A percentile compares a stretch with the other conserved stretches of the same genome.
These are phyloP conservation scores for Temnothorax curvispinosus DNA, from an alignment of 1,140 invertebrate genomes.

Conservation along the genomic window DNA sequence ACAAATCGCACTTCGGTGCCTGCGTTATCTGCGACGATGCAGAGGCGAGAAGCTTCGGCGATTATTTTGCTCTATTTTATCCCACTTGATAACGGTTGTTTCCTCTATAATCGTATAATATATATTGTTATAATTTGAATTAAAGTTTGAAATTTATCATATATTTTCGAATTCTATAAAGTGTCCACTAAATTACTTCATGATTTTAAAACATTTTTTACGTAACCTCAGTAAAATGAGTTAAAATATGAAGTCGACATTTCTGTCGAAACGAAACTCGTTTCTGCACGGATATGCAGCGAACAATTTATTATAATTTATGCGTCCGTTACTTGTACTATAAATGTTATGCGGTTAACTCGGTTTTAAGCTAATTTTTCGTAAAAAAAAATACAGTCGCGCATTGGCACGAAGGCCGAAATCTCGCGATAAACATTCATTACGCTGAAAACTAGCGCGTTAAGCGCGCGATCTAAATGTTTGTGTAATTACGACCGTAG, in stretches of 20 bases:
- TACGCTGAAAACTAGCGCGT: slow-evolving; percentile 50
- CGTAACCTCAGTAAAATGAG: neutral
- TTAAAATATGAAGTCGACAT: neutral
- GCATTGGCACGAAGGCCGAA: neutral
- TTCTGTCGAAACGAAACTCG: neutral
- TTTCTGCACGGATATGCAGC: neutral
- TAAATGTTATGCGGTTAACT: neutral
- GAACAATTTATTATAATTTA: neutral
- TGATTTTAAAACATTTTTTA: neutral
- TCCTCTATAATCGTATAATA: neutral
- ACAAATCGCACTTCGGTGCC: slow-evolving; percentile 53
- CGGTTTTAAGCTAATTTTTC: neutral
- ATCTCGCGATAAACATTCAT: slow-evolving; percentile 42
- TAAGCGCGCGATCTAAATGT: slow-evolving; percentile 66
- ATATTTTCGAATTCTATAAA: neutral
- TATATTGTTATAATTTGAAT: neutral
- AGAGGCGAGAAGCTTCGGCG: neutral
- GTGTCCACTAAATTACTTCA: neutral
- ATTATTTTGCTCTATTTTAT: neutral
- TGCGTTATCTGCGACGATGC: slow-evolving; percentile 39
- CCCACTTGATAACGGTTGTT: neutral
- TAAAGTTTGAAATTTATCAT: neutral
- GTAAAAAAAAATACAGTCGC: slow-evolving; percentile 30
- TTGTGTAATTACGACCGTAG: slow-evolving; percentile 62
- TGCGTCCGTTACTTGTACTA: neutral